Conservation (phyloP, 2,888 invertebrate genomes). For the Noctua fimbriata region DNA sequence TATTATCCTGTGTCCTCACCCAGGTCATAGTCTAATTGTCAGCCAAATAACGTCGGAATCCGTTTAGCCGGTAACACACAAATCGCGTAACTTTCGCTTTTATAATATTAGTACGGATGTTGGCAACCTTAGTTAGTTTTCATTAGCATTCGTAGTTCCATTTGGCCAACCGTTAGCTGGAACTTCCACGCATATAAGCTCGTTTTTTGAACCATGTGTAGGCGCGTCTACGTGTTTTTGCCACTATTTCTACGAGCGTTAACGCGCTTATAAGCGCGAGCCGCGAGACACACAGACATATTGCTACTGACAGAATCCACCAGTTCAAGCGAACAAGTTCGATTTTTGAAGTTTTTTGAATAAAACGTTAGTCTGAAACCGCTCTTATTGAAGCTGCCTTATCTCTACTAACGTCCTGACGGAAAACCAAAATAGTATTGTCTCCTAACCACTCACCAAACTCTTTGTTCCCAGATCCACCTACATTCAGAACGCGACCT, state of each 20-base stretch:
- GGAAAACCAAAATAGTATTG: not conserved
- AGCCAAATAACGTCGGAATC: not conserved
- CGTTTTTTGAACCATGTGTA: not conserved
- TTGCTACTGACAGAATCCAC: no score
- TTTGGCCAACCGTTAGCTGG: not conserved
- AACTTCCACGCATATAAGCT: not conserved
- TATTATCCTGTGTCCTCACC: no score
- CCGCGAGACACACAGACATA: no score
- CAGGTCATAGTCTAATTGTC: no score
- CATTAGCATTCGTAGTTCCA: no score
- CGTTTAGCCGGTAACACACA: not conserved
- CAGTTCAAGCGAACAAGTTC: no score
- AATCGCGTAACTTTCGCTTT: no score
- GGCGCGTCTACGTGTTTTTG: not conserved
- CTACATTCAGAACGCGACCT: constrained; percentile 94
- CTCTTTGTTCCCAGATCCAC: constrained; percentile 92
- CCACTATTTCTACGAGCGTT: not conserved
- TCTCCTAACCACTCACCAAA: not conserved
- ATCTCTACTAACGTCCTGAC: not conserved
- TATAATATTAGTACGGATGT: not conserved
- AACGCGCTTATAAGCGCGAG: not conserved
- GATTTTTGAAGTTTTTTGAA: no score
- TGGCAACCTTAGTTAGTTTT: not conserved
- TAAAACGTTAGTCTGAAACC: not conserved
- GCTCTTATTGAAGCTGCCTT: not conserved